phyloP scores from a whole-genome alignment of 2,888 invertebrate genomes.

The Leptura quadrifasciata region DNA sequence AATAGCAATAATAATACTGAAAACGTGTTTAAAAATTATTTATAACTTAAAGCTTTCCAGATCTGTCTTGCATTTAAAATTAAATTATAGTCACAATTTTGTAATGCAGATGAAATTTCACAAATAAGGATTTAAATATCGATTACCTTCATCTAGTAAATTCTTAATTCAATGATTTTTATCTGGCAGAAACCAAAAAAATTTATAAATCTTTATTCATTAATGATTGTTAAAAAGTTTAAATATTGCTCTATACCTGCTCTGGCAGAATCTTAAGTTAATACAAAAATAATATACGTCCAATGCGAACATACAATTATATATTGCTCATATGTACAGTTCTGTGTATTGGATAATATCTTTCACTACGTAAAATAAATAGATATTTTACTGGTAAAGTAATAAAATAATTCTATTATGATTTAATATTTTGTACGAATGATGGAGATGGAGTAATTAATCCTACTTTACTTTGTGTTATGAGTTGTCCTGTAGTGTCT shows the following conservation, averaged over 20 bases:
- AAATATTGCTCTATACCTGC: neutral
- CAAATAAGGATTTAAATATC: neutral
- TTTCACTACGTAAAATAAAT: slow-evolving; percentile 11
- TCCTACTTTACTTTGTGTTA: slow-evolving; percentile 75
- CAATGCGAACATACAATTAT: neutral
- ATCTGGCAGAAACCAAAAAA: neutral
- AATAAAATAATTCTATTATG: neutral
- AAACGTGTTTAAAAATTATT: slow-evolving; percentile 16
- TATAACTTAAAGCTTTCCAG: slow-evolving; percentile 37
- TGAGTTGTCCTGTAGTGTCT: slow-evolving; percentile 73
- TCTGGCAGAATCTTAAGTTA: neutral
- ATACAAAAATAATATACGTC: neutral
- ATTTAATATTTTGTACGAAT: slow-evolving; percentile 32
- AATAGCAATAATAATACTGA: slow-evolving; percentile 37
- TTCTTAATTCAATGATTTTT: neutral
- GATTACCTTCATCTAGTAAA: neutral
- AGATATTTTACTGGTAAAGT: neutral
- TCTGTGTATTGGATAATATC: neutral
- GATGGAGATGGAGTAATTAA: slow-evolving; percentile 62
- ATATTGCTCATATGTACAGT: neutral
- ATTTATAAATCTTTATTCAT: neutral
- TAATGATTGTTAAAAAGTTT: neutral
- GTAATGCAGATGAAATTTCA: slow-evolving; percentile 2
- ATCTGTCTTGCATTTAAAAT: slow-evolving; percentile 19
- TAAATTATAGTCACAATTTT: neutral